A percentile compares a stretch with the other conserved stretches of the same genome.
Conservation (phyloP, 2,113 vertebrate genomes). For the Galemys pyrenaicus region DNA sequence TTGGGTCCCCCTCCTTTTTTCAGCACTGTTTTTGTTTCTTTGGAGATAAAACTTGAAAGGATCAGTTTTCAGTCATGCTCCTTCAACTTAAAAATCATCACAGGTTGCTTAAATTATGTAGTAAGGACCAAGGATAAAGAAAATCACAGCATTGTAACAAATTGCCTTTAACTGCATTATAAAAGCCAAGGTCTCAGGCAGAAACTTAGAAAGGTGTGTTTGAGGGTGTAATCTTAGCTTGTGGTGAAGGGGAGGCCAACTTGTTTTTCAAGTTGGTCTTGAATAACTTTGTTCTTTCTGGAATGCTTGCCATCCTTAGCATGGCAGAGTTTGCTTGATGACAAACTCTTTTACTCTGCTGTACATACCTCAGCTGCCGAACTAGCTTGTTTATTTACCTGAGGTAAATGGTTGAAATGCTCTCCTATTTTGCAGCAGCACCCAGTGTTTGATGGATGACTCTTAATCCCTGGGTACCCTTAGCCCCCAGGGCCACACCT, state of each 20-base stretch:
- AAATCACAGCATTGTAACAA: slow-evolving; percentile 84
- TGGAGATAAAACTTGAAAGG: slow-evolving; percentile 73
- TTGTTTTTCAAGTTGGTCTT: slow-evolving; percentile 89
- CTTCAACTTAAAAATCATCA: slow-evolving; percentile 80
- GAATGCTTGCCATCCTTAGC: slow-evolving; percentile 85
- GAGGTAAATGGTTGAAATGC: slow-evolving; percentile 27
- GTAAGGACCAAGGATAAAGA: slow-evolving; percentile 75
- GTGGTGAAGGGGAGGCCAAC: slow-evolving; percentile 83
- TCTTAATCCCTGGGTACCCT: not conserved
- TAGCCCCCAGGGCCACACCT: not conserved
- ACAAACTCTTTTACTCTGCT: slow-evolving; percentile 67
- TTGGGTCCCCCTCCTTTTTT: not conserved
- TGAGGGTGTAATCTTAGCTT: slow-evolving; percentile 86
- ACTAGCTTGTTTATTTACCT: slow-evolving; percentile 39
- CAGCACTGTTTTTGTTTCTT: slow-evolving; percentile 64
- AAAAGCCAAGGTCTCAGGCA: slow-evolving; percentile 80
- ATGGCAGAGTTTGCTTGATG: slow-evolving; percentile 82
- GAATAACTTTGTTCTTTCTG: slow-evolving; percentile 85
- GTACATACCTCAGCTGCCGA: not conserved
- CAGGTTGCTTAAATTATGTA: slow-evolving; percentile 80
- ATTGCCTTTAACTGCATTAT: slow-evolving; percentile 82
- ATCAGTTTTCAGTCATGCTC: slow-evolving; percentile 64
- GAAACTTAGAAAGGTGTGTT: slow-evolving; percentile 86
- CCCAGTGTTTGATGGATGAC: not conserved
- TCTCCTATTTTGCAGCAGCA: not conserved